Conservation (phyloP, 2,888 invertebrate species). For the Cataglyphis cursor region DNA sequence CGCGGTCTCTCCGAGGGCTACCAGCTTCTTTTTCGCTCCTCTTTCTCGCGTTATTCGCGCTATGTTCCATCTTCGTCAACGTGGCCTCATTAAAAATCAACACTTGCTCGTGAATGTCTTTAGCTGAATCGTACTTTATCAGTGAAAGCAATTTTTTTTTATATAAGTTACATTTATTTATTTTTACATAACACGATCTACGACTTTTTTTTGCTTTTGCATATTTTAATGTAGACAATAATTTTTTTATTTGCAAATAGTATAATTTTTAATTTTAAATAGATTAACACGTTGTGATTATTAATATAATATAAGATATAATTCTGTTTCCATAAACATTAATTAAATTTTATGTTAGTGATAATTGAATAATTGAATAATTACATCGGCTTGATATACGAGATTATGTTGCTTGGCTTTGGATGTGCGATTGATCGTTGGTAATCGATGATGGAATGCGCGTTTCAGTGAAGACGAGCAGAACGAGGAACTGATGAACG, state of each 20-base stretch:
- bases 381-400: conserved; percentile 58
- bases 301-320: not conserved
- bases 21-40: conserved; percentile 82
- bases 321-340: not conserved
- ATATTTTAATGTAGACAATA: conserved; percentile 9
- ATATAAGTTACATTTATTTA: conserved; percentile 28
- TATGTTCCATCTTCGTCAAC: conserved; percentile 58
- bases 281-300: not conserved
- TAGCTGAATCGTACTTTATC: conserved; percentile 58
- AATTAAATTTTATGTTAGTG: not conserved
- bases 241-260: not conserved
- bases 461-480: conserved; percentile 84
- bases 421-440: conserved; percentile 54
- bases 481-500: conserved; percentile 79
- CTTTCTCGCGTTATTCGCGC: conserved; percentile 19
- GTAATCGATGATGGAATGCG: conserved; percentile 60
- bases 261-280: conserved; percentile 19
- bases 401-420: conserved; percentile 68
- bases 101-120: conserved; percentile 58
- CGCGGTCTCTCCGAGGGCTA: conserved; percentile 83
- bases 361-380: not conserved
- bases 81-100: conserved; percentile 73
- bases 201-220: not conserved
- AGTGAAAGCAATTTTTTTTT: conserved; percentile 34
- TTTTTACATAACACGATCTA: not conserved